Base-by-base conservation (phyloP, 1,140 invertebrate species). In the Aphelinus certus region DNA sequence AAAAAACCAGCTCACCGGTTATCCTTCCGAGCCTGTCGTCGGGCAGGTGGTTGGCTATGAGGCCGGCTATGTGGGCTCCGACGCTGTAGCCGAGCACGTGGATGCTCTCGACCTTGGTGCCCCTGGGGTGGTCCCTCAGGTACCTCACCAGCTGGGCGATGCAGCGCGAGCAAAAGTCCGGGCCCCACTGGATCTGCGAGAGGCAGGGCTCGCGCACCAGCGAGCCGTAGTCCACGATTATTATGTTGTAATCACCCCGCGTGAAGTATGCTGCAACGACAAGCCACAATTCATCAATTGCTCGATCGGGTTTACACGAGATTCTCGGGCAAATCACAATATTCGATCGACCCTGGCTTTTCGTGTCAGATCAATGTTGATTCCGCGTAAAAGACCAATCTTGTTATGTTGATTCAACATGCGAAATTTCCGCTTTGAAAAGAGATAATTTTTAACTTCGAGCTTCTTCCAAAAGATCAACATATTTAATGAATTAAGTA, bases 31-130 rank as follows among this genome's bases (percentile, higher is more conserved):
- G 85, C 85, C 94, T 95, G 78, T 88, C 85, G 62, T 91, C 88
- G 80, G 90, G 89, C 7, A 96, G 82, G 80, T 93, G 92, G 83
- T 95, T 95, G 43, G 94, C 93, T 0, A 94, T 92, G 47, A 95
- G 87, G 0, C 95, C 95, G 45, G 94, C 92, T 61, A 96, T 95
- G 79, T 96, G 95, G 0, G 95, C 94, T 6, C 95, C 95, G 45
- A 96, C 93, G 80, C 94, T 95, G 84, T 95, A 95, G 0, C 95
- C 95, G 62, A 96, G 92, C 0, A 95, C 89, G 84, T 96, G 95
- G 46, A 96, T 85, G 62, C 90, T 90, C 80, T 94, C 92, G 0
- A 93, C 93, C 46, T 87, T 89, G 1, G 93, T 90, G 0, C 93
- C 91, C 65, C 93, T 90, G 0, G 93, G 94, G 89, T 95, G 94